A percentile compares a stretch with the other conserved stretches of the same genome.
Conservation (phyloP, 2,797 vertebrate genomes). For the Gadopsis bispinosus region DNA sequence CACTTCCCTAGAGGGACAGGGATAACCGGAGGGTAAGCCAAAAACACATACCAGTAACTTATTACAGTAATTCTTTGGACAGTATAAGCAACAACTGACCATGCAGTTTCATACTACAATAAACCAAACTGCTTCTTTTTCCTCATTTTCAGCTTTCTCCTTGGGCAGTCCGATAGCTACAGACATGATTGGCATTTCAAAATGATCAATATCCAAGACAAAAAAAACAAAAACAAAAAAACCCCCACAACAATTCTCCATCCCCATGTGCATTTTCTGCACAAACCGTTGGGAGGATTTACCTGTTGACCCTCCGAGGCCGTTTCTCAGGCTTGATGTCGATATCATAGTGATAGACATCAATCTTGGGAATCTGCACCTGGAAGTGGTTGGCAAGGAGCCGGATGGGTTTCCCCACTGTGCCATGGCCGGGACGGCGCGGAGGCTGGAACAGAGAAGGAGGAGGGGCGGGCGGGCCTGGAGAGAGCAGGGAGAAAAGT, state of each 20-base stretch:
- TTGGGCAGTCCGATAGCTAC: not conserved
- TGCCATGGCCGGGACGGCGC: slow-evolving; percentile 96
- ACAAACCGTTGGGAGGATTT: slow-evolving; percentile 22
- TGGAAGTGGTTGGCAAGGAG: slow-evolving; percentile 99
- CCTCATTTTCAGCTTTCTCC: not conserved
- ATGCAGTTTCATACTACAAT: not conserved
- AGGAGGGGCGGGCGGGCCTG: slow-evolving; percentile 89
- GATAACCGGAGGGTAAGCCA: not conserved
- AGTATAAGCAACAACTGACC: not conserved
- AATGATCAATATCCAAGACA: not conserved
- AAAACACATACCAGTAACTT: not conserved
- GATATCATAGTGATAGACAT: slow-evolving; percentile 99
- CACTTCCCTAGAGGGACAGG: slow-evolving; percentile 88
- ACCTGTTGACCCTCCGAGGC: slow-evolving; percentile 98
- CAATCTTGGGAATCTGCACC: slow-evolving; percentile 99
- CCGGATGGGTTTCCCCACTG: slow-evolving; percentile 98
- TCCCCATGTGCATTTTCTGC: not conserved
- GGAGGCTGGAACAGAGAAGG: slow-evolving; percentile 97
- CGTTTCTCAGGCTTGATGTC: slow-evolving; percentile 99
- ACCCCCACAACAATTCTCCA: no score
- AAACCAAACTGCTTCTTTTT: not conserved
- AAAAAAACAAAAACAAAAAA: not conserved
- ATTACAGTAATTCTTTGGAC: not conserved
- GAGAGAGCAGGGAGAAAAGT: slow-evolving; percentile 12
- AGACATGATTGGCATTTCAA: not conserved